phyloP scores from a whole-genome alignment of 1,140 invertebrate species.

The Philopotamus ludificatus region DNA sequence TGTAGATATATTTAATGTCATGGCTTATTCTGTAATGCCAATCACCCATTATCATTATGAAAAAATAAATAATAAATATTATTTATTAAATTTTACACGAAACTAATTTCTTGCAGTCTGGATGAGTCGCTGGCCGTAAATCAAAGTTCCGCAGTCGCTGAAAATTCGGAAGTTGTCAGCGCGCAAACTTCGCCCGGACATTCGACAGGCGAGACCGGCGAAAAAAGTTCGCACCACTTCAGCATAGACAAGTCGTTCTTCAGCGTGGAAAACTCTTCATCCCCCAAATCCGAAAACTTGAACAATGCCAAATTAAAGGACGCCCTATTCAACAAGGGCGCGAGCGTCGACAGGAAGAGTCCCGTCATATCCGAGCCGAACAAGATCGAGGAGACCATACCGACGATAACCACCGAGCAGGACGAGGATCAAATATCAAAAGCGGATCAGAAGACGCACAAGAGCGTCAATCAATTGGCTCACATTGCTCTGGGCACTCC shows the following conservation, averaged over 20 bases:
- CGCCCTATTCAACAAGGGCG: neutral
- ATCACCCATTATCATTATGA: too few species aligned
- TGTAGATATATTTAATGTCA: too few species aligned
- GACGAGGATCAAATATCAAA: slow-evolving; percentile 24
- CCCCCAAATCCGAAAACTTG: slow-evolving; percentile 42
- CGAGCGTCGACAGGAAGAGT: slow-evolving; percentile 19
- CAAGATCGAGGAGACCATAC: slow-evolving; percentile 21
- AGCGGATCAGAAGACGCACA: slow-evolving; percentile 9
- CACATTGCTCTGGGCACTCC: slow-evolving; percentile 50
- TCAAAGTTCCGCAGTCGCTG: slow-evolving; percentile 19
- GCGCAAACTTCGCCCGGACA: slow-evolving; percentile 27
- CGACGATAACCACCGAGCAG: slow-evolving; percentile 33
- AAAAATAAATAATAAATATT: neutral
- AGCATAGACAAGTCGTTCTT: slow-evolving; percentile 39
- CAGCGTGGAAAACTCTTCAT: slow-evolving; percentile 38
- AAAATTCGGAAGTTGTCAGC: slow-evolving; percentile 20
- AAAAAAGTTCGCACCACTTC: slow-evolving; percentile 27
- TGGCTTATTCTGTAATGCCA: too few species aligned
- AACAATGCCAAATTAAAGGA: slow-evolving; percentile 22
- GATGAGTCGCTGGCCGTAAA: slow-evolving; percentile 57
- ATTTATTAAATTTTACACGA: neutral
- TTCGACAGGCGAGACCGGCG: neutral
- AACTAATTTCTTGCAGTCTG: slow-evolving; percentile 51
- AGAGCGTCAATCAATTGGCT: slow-evolving; percentile 15
- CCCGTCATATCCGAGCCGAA: slow-evolving; percentile 7